Evolutionary conservation across 2,888 invertebrate genomes (phyloP).

Genomic region (Nasonia oneida): DNA sequence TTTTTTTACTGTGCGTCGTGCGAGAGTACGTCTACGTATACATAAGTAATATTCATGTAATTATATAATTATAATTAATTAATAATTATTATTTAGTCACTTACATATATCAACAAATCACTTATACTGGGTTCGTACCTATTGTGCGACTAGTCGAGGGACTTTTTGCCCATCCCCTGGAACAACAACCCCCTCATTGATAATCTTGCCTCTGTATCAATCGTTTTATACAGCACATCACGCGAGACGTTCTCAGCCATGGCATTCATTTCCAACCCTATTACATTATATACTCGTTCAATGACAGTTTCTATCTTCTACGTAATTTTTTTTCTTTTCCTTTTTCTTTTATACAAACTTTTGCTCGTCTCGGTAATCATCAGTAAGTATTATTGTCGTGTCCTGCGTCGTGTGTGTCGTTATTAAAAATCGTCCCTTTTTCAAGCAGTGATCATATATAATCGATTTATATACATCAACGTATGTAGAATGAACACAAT

Average conservation of each 20-base stretch:
- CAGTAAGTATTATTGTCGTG: not conserved
- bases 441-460: not conserved
- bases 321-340: not conserved
- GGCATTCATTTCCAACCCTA: not conserved
- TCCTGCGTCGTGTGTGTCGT: conserved; percentile 3
- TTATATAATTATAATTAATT: conserved; percentile 31
- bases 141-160: conserved; percentile 62
- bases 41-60: conserved; percentile 21
- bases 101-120: conserved; percentile 42
- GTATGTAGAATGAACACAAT: conserved; percentile 18
- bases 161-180: not conserved
- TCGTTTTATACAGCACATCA: not conserved
- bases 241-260: not conserved
- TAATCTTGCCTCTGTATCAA: not conserved
- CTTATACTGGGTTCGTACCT: conserved; percentile 56
- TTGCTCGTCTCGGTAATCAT: not conserved
- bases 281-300: not conserved
- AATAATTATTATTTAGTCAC: conserved; percentile 41
- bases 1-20: conserved; percentile 54
- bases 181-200: not conserved
- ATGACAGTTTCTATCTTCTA: not conserved
- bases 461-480: not conserved
- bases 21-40: conserved; percentile 49
- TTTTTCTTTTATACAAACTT: not conserved
- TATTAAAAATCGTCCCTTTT: conserved; percentile 1